Evolutionary conservation across 2,113 vertebrate genomes (phyloP).

Genomic region (Acanthochromis polyacanthus): DNA sequence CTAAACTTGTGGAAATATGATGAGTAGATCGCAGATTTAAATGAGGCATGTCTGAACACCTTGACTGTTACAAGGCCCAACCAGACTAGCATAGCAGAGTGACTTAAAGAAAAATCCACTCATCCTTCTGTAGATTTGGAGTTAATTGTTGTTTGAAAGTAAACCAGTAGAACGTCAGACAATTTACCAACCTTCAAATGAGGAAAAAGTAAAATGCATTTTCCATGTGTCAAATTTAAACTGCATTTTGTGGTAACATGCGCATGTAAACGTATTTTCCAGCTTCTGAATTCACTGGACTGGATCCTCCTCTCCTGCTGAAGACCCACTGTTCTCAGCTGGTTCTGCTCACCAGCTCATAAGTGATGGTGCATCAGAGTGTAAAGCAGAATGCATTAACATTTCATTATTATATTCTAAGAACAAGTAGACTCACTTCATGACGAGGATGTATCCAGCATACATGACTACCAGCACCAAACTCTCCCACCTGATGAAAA

Average conservation of each 20-base stretch:
- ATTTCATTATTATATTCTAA: background rate
- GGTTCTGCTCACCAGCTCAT: conserved; percentile 12
- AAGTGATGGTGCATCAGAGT: conserved; percentile 12
- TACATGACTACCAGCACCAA: conserved; percentile 96
- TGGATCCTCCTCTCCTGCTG: conserved; percentile 46
- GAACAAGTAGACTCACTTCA: conserved; percentile 91
- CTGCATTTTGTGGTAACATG: background rate
- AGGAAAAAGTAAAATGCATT: background rate
- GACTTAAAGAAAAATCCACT: background rate
- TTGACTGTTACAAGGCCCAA: too few species aligned
- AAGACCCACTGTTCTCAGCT: conserved; percentile 17
- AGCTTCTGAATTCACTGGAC: background rate
- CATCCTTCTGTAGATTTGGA: background rate
- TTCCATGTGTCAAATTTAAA: background rate
- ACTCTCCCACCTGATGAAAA: conserved; percentile 94
- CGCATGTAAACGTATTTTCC: background rate
- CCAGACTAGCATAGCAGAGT: background rate
- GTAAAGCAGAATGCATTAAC: conserved; percentile 4
- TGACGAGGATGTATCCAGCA: conserved; percentile 94
- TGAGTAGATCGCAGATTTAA: too few species aligned
- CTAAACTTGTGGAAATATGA: too few species aligned
- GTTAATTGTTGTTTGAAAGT: background rate
- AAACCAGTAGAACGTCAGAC: background rate
- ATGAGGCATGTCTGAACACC: too few species aligned
- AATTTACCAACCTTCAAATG: too few species aligned